A percentile compares a stretch with the other conserved stretches of the same genome.
Evolutionary conservation across 1,140 invertebrate genomes (phyloP).

Genomic region (Lucilia sericata): DNA sequence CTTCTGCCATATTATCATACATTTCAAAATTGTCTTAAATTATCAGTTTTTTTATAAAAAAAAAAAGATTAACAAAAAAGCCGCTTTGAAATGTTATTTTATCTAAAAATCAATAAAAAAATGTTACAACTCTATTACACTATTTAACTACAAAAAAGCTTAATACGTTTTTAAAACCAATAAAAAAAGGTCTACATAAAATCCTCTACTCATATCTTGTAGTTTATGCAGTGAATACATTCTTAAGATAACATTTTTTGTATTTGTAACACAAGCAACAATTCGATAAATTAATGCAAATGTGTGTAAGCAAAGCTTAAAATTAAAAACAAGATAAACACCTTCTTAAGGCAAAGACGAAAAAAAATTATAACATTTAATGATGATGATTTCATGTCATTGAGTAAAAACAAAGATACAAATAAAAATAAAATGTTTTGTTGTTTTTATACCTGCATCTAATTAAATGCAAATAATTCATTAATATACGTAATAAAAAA

Average conservation of each 20-base stretch:
- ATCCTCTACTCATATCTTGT: not conserved
- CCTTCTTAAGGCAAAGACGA: not conserved
- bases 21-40: no score
- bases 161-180: not conserved
- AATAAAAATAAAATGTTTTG: no score
- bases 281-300: not conserved
- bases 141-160: not conserved
- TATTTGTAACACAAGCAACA: no score
- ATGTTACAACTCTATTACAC: conserved; percentile 6
- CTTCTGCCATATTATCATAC: no score
- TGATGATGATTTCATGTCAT: not conserved
- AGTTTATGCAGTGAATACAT: not conserved
- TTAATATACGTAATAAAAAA: not conserved
- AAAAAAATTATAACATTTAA: no score
- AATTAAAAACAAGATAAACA: conserved; percentile 8
- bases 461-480: not conserved
- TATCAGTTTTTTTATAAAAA: no score
- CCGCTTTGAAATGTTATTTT: conserved; percentile 17
- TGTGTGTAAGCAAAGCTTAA: not conserved
- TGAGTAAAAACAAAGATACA: no score
- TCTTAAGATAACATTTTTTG: not conserved
- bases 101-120: not conserved
- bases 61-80: not conserved
- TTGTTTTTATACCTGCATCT: not conserved
- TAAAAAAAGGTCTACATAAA: not conserved